These are phyloP conservation scores for Cerceris rybyensis DNA, from an alignment of 2,888 invertebrate species.

Conservation along the genomic window DNA sequence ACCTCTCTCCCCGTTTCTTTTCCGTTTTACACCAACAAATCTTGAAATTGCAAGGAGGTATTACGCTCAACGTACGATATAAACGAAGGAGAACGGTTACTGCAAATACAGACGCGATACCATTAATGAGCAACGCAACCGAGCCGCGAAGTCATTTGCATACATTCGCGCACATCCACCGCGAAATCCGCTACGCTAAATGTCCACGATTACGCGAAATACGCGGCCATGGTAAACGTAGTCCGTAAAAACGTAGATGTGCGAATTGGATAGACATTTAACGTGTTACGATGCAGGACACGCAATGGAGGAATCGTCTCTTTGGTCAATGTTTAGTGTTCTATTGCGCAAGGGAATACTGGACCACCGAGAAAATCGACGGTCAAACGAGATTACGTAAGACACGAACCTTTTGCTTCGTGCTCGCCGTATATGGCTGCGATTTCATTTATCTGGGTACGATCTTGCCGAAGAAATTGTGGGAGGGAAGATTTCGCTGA, in stretches of 20 bases:
- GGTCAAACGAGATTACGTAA: conserved; percentile 40
- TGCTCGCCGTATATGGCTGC: neutral
- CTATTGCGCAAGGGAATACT: conserved; percentile 33
- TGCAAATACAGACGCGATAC: conserved; percentile 20
- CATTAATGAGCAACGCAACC: conserved; percentile 41
- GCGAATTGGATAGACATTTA: neutral
- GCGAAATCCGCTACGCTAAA: conserved; percentile 11
- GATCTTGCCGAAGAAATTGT: no score
- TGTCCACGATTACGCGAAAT: conserved; percentile 7
- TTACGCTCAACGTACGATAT: neutral
- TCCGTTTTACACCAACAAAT: neutral
- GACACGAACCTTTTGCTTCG: conserved; percentile 11
- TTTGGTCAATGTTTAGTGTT: conserved; percentile 2
- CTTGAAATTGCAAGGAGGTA: conserved; percentile 2
- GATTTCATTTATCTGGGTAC: neutral
- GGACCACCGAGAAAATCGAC: conserved; percentile 20
- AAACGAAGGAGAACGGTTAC: conserved; percentile 17
- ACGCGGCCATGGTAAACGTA: neutral
- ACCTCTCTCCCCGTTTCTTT: neutral
- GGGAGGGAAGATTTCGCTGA: no score
- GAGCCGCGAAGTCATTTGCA: conserved; percentile 26
- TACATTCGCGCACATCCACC: conserved; percentile 26
- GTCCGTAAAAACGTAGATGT: neutral
- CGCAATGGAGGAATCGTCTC: neutral
- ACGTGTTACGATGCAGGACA: no score